Base-by-base conservation (phyloP, 2,888 invertebrate genomes). In the Julus scandinavius region DNA sequence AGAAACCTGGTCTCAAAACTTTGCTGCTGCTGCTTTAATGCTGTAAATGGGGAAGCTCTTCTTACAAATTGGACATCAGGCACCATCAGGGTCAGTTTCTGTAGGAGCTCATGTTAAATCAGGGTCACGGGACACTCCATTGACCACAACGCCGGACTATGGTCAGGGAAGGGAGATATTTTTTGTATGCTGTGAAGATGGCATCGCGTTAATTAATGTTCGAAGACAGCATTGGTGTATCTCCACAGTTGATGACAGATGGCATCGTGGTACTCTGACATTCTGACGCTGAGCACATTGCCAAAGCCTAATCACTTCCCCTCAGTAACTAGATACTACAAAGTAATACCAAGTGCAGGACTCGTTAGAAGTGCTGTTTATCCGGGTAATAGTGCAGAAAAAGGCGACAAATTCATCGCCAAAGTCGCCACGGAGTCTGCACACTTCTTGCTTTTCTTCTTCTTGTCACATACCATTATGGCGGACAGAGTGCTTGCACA, bases 281-380 rank as follows among this genome's bases (percentile, higher is more conserved):
- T 38, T 72, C 29, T 20, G 85, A 50, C 87, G 54, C 41, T 49
- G 20, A 20, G 63, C 85, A 50, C 87, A 54, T 54, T 72, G 80
- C 88, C 88, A 63, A 85, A 58, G 7, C 87, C 41, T 87, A 87
- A 87, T 87, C 72, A 87, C 41, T 87, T 87, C 72, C 85, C 58
- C 40, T 54, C 49, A 50, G 87, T 87, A 87, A 87, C 87, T 54
- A 87, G 87, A 87, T 87, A 87, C 20, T 58, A 49, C 40, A 87
- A 87, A 45, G 20, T 45, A 45, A 87, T 50, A 87, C 50, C 87
- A 87, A 87, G 72, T 9, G 72, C 72, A 72, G 72, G 72, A 72
- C 7, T 72, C 72, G 72, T 72, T 72, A 72, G 72, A 20, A 72
- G 6, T 29, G 5, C 72, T 72, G 72, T 72, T 72, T 72, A 72